phyloP scores from a whole-genome alignment of 2,888 invertebrate species.

The Caenorhabditis sp. region DNA sequence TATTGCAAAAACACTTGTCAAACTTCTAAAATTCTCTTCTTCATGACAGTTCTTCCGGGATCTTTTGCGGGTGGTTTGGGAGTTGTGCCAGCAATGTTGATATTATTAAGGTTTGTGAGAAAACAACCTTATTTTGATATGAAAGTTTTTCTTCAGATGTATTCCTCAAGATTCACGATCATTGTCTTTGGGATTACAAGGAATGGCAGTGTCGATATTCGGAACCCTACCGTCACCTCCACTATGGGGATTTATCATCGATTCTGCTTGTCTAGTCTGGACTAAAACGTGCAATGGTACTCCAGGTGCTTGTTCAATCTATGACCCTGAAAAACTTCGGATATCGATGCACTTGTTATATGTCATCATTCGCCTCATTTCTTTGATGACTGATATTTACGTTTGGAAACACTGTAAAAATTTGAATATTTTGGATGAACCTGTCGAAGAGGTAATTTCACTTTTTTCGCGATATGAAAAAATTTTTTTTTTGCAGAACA shows the following conservation, averaged over 20 bases:
- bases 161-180: constrained; percentile 67
- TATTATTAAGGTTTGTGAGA: constrained; percentile 50
- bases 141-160: constrained; percentile 40
- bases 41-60: constrained; percentile 64
- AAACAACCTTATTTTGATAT: neutral
- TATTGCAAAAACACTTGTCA: constrained; percentile 64
- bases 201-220: constrained; percentile 65
- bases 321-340: constrained; percentile 69
- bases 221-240: constrained; percentile 72
- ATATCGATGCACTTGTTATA: constrained; percentile 67
- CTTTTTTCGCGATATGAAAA: no score
- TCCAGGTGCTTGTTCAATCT: constrained; percentile 72
- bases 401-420: constrained; percentile 68
- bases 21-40: constrained; percentile 59
- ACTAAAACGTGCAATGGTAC: constrained; percentile 68
- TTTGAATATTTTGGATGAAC: constrained; percentile 67
- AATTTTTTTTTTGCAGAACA: no score
- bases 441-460: constrained; percentile 38
- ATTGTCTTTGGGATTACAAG: constrained; percentile 66
- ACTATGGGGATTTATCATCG: constrained; percentile 72
- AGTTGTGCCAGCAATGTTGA: constrained; percentile 59
- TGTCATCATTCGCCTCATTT: constrained; percentile 56
- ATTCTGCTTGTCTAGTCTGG: constrained; percentile 73
- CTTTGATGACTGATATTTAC: constrained; percentile 65
- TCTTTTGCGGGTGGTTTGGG: constrained; percentile 64